A percentile compares a stretch with the other conserved stretches of the same genome.
phyloP scores from a whole-genome alignment of 2,113 vertebrate genomes.

The Engraulis encrasicolus region DNA sequence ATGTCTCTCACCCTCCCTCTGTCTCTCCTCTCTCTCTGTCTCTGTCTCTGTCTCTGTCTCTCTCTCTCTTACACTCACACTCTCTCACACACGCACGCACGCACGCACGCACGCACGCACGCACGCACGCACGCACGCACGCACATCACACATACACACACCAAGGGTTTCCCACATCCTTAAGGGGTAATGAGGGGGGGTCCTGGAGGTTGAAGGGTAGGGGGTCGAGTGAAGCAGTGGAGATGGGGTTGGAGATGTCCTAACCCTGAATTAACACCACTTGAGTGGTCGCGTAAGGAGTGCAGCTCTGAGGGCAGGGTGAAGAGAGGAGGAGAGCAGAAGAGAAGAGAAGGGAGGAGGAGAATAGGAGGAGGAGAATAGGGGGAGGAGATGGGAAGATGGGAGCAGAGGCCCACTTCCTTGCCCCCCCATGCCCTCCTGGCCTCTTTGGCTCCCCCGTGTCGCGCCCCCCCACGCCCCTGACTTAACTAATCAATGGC shows the following conservation, averaged over 20 bases:
- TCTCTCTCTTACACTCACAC: too few relatives aligned
- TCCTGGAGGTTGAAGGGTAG: conserved; percentile 46
- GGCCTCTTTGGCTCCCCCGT: neutral
- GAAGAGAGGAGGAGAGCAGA: neutral
- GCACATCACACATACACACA: too few relatives aligned
- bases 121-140: too few relatives aligned
- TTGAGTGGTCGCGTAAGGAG: conserved; percentile 34
- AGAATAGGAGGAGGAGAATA: neutral
- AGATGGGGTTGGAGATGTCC: conserved; percentile 41
- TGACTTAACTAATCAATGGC: conserved; percentile 15
- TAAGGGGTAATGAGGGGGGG: conserved; percentile 28
- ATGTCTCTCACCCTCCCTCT: too few relatives aligned
- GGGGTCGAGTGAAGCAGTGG: neutral
- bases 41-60: too few relatives aligned
- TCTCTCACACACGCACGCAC: too few relatives aligned
- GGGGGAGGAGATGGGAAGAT: too few relatives aligned
- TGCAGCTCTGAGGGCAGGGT: too few relatives aligned
- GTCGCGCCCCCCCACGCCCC: neutral
- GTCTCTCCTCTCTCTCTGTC: too few relatives aligned
- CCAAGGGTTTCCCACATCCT: too few relatives aligned
- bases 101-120: too few relatives aligned
- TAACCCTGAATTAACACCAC: conserved; percentile 58
- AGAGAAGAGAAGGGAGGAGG: neutral
- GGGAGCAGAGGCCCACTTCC: too few relatives aligned
- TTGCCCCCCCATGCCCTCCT: neutral